phyloP scores from a whole-genome alignment of 2,888 invertebrate genomes.

The Neria commutata region DNA sequence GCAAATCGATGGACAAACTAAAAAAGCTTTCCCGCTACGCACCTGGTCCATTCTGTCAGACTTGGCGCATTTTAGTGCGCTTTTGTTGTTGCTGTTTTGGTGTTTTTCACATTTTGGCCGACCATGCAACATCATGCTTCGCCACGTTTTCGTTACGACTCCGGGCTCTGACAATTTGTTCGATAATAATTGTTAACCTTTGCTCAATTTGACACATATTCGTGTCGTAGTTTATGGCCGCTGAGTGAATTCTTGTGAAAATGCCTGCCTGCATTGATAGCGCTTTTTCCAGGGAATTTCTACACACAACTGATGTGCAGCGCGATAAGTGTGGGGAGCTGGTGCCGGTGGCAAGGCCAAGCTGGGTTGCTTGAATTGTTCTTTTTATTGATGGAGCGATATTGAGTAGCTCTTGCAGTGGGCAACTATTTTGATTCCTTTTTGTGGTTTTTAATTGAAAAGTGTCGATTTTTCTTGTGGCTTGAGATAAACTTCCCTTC shows the following conservation, averaged over 20 bases:
- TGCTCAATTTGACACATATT: slow-evolving; percentile 57
- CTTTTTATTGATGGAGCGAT: not conserved
- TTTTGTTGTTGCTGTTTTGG: too few species aligned
- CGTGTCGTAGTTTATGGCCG: slow-evolving; percentile 32
- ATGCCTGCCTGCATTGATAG: slow-evolving; percentile 4
- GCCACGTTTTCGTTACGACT: slow-evolving; percentile 8
- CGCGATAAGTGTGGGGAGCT: slow-evolving; percentile 1
- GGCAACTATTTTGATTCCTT: not conserved
- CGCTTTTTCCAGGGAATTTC: slow-evolving; percentile 9
- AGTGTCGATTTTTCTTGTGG: not conserved
- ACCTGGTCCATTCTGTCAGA: too few species aligned
- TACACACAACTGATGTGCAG: slow-evolving; percentile 2
- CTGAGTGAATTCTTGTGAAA: slow-evolving; percentile 34
- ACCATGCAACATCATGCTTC: too few species aligned
- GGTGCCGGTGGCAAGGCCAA: not conserved
- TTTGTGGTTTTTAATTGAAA: not conserved
- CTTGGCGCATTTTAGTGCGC: too few species aligned
- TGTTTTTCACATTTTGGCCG: too few species aligned
- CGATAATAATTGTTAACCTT: slow-evolving; percentile 61
- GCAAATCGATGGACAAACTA: too few species aligned
- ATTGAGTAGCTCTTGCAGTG: too few species aligned
- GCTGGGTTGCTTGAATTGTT: not conserved
- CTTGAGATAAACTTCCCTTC: not conserved
- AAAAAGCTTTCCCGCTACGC: too few species aligned
- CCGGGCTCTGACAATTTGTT: slow-evolving; percentile 61